These are phyloP conservation scores for Eleutherodactylus coqui DNA, from an alignment of 2,797 vertebrate species.

Conservation along the genomic window DNA sequence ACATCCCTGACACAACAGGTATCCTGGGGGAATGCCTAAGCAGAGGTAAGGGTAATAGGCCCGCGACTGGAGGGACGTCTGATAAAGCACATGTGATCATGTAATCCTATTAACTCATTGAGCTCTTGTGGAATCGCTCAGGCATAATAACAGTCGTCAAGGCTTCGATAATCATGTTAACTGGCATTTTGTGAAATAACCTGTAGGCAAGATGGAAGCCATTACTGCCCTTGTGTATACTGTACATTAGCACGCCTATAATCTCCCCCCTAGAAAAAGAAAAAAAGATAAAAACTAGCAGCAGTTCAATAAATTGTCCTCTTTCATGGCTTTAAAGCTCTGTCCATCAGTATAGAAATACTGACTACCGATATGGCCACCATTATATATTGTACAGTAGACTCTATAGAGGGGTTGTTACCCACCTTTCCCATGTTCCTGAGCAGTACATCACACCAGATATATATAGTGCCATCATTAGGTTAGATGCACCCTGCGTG, in stretches of 20 bases:
- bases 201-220: not conserved
- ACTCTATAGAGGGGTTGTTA: too few relatives aligned
- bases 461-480: too few relatives aligned
- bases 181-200: not conserved
- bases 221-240: not conserved
- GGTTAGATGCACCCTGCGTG: too few relatives aligned
- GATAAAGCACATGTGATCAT: constrained; percentile 12
- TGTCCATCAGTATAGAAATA: too few relatives aligned
- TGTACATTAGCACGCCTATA: too few relatives aligned
- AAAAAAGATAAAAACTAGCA: too few relatives aligned
- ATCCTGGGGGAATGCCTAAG: not conserved
- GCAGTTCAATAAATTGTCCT: not conserved
- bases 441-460: too few relatives aligned
- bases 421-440: too few relatives aligned
- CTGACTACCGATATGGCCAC: too few relatives aligned
- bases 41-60: constrained; percentile 6
- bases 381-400: too few relatives aligned
- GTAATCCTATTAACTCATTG: constrained; percentile 35
- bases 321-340: too few relatives aligned
- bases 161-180: not conserved
- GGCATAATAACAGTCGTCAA: not conserved
- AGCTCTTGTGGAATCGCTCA: not conserved
- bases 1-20: not conserved
- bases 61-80: not conserved
- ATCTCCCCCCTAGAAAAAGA: too few relatives aligned